Evolutionary conservation across 2,797 vertebrate genomes (phyloP).

Genomic region (Capromys pilorides): DNA sequence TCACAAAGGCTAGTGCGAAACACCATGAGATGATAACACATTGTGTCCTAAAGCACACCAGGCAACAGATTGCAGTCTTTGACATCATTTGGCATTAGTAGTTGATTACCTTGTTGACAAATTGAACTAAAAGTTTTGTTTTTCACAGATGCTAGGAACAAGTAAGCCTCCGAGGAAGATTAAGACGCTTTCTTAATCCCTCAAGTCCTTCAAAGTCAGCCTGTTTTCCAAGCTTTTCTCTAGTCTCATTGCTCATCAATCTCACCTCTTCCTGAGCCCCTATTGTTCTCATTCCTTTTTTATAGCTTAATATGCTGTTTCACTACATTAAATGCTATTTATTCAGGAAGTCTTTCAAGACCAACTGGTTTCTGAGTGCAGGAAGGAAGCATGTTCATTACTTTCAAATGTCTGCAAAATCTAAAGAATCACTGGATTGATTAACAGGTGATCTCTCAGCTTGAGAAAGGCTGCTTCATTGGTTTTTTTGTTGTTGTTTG

Average conservation of each 20-base stretch:
- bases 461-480: background rate
- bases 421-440: background rate
- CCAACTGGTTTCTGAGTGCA: background rate
- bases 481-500: background rate
- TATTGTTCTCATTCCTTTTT: background rate
- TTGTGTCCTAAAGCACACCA: background rate
- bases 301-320: background rate
- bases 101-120: background rate
- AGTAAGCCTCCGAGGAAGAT: background rate
- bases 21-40: background rate
- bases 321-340: background rate
- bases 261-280: background rate
- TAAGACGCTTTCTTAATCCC: background rate
- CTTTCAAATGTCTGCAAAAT: background rate
- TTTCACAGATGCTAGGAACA: background rate
- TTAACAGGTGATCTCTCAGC: background rate
- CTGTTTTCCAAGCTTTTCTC: background rate
- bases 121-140: background rate
- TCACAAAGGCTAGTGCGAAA: background rate
- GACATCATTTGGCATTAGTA: background rate
- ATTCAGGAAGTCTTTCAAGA: background rate
- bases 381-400: background rate
- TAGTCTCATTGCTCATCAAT: background rate
- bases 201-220: background rate
- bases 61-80: background rate